These are phyloP conservation scores for Leucoma salicis DNA, from an alignment of 2,888 invertebrate species.

Conservation along the genomic window DNA sequence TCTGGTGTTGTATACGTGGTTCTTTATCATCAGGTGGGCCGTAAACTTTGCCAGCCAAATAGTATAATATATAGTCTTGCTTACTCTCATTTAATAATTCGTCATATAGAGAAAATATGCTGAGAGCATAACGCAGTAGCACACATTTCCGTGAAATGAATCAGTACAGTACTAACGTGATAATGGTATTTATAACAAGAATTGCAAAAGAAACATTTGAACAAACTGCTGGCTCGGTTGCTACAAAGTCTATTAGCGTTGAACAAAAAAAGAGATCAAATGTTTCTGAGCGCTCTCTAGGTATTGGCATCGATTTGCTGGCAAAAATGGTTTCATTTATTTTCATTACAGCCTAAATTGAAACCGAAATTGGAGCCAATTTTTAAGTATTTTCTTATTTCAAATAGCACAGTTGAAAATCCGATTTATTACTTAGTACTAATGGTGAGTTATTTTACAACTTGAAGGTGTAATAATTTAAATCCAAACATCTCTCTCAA, in stretches of 20 bases:
- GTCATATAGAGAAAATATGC: too few species aligned
- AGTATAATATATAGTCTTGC: too few species aligned
- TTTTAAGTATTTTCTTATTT: background rate
- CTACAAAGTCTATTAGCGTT: conserved; percentile 35
- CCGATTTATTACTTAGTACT: too few species aligned
- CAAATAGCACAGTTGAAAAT: background rate
- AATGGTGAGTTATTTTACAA: too few species aligned
- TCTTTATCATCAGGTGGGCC: too few species aligned
- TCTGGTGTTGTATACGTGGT: too few species aligned
- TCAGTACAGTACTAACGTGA: conserved; percentile 2
- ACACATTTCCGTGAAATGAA: background rate
- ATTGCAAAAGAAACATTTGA: conserved; percentile 28
- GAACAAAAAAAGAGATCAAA: conserved; percentile 31
- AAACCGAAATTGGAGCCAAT: conserved; percentile 9
- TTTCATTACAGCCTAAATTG: conserved; percentile 35
- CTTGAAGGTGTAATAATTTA: too few species aligned
- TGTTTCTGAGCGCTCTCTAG: conserved; percentile 16
- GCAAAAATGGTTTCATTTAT: conserved; percentile 39
- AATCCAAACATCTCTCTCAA: too few species aligned
- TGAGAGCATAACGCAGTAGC: background rate
- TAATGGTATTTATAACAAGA: conserved; percentile 43
- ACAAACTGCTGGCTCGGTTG: conserved; percentile 30
- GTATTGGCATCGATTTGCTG: conserved; percentile 27
- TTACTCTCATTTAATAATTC: too few species aligned
- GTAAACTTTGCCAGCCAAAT: too few species aligned